phyloP scores from a whole-genome alignment of 1,140 invertebrate genomes.

The Drosophila funebris region DNA sequence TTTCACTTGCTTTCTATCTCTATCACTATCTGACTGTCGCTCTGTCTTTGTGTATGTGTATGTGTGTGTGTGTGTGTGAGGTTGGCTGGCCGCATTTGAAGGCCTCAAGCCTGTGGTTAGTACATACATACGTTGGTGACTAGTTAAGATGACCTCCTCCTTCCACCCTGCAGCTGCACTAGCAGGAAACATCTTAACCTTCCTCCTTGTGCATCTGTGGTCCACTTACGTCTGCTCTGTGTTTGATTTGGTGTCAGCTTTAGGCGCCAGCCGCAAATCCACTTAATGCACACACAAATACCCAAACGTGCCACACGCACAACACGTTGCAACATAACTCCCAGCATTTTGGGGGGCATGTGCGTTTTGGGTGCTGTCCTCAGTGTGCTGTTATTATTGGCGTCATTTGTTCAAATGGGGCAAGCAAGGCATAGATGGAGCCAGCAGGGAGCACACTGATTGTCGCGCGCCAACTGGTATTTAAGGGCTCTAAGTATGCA shows the following conservation, averaged over 20 bases:
- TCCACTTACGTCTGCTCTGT: background rate
- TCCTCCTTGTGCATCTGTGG: background rate
- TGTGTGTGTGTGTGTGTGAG: background rate
- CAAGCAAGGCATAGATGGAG: background rate
- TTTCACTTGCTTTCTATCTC: background rate
- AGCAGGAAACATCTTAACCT: background rate
- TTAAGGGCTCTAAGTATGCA: conserved; percentile 54
- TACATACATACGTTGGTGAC: conserved; percentile 12
- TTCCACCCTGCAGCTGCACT: background rate
- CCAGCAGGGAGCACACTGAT: conserved; percentile 32
- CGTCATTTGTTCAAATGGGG: conserved; percentile 18
- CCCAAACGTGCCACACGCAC: conserved; percentile 1
- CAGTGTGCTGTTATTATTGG: conserved; percentile 34
- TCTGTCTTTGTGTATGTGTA: background rate
- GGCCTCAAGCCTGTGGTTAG: conserved; percentile 7
- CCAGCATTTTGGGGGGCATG: background rate
- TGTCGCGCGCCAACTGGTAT: conserved; percentile 63
- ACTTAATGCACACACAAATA: conserved; percentile 32
- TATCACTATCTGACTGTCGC: background rate
- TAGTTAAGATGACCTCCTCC: background rate
- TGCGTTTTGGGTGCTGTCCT: background rate
- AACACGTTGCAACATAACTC: conserved; percentile 4
- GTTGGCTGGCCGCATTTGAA: background rate
- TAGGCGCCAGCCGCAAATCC: conserved; percentile 37
- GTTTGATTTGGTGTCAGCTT: conserved; percentile 48